These are phyloP conservation scores for Empidonax traillii DNA, from an alignment of 2,113 vertebrate genomes.

Conservation along the genomic window DNA sequence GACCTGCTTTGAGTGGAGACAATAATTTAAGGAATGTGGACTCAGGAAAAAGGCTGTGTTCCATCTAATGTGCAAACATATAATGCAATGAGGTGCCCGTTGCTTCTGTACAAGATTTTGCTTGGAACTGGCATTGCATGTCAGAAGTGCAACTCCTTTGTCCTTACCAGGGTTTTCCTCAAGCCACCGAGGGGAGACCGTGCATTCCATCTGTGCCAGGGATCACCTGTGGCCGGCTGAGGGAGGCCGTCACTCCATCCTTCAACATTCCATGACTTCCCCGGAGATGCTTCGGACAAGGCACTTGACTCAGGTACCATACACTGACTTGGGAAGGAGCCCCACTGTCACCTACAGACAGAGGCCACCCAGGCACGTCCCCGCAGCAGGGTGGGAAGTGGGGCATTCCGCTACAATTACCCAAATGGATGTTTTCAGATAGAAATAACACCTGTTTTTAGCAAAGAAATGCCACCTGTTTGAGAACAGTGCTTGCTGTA, in stretches of 20 bases:
- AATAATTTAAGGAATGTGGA: neutral
- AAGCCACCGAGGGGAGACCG: fast-evolving
- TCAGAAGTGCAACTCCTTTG: neutral
- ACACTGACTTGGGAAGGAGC: neutral
- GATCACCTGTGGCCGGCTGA: neutral
- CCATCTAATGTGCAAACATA: neutral
- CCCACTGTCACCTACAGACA: no score
- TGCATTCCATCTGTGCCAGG: neutral
- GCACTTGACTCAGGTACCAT: neutral
- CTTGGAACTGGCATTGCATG: fast-evolving
- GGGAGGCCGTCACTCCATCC: neutral
- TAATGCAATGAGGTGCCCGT: fast-evolving
- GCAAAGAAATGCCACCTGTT: neutral
- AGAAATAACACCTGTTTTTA: neutral
- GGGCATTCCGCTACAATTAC: neutral
- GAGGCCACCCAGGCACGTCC: neutral
- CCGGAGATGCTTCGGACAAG: neutral
- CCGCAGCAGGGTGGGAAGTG: neutral
- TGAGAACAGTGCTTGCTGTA: fast-evolving
- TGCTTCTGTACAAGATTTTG: neutral
- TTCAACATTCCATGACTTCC: fast-evolving
- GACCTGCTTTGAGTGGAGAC: neutral
- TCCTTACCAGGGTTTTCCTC: neutral
- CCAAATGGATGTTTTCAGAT: neutral
- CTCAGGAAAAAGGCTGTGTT: neutral